Evolutionary conservation across 2,888 invertebrate genomes (phyloP).

Genomic region (Oconnorella tubifera): DNA sequence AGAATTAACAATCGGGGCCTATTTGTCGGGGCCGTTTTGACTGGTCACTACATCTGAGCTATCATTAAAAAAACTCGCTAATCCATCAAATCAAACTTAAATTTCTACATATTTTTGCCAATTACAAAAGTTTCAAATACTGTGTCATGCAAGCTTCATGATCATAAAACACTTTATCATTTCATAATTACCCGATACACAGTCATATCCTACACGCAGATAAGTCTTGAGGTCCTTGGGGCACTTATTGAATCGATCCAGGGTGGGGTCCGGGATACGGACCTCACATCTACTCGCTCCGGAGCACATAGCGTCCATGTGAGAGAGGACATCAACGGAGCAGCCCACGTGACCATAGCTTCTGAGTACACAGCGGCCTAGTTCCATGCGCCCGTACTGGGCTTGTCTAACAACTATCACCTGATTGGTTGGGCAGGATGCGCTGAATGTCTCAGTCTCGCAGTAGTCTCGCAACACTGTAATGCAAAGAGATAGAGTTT

Average conservation of each 20-base stretch:
- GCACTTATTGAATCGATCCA: conserved; percentile 27
- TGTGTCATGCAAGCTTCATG: background rate
- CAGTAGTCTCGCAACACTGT: conserved; percentile 21
- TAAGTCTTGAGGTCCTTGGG: conserved; percentile 31
- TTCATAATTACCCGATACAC: conserved; percentile 19
- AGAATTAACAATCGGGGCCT: too few relatives aligned
- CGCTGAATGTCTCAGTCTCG: conserved; percentile 30
- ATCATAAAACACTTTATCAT: background rate
- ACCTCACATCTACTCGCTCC: conserved; percentile 25
- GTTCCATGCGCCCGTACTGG: conserved; percentile 28
- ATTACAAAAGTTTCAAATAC: too few relatives aligned
- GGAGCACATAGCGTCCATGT: conserved; percentile 31
- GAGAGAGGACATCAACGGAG: conserved; percentile 24
- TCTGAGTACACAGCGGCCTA: conserved; percentile 27
- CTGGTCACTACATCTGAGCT: too few relatives aligned
- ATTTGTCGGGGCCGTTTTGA: too few relatives aligned
- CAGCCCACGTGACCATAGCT: conserved; percentile 31
- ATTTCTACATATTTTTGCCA: too few relatives aligned
- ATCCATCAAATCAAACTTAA: too few relatives aligned
- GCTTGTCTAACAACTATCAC: conserved; percentile 27
- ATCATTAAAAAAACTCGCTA: too few relatives aligned
- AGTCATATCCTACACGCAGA: conserved; percentile 26
- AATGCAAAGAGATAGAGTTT: too few relatives aligned
- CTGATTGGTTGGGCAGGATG: conserved; percentile 22
- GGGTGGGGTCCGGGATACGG: conserved; percentile 26